Base-by-base conservation (phyloP, 2,888 invertebrate species). In the Brassicogethes aeneus region DNA sequence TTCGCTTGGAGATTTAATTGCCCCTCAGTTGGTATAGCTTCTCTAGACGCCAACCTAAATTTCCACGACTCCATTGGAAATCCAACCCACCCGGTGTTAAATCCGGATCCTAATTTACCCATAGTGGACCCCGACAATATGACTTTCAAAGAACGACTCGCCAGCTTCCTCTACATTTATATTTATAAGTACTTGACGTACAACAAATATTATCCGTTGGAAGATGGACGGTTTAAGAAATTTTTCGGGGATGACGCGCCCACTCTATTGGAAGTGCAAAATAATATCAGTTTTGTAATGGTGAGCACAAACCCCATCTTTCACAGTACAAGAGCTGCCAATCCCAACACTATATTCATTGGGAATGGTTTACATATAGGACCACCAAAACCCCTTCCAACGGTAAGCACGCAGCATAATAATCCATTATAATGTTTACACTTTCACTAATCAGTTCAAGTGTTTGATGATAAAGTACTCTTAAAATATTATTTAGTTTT, bases 1-100 rank as follows among this genome's bases (percentile, higher is more conserved):
- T 61, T 65, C 40, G 51, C 53, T 16, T 55, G 60, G 51, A 50
- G 54, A 36, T 65, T 64, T 39, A 48, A 61, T 3, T 57, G 59
- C 42, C 66, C 66, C 1, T 51, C 61, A 16, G 61, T 67, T 30
- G 64, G 59, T 1, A 43, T 68, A 2, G 44, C 53, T n/a, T 62
- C 66, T 1, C 29, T 65, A 37, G 65, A 62, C 37, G 51, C 54
- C 8, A 52, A 51, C 3, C 34, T 51, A 5, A 52, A 52, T 33
- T 55, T 52, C 14, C 61, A 63, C 37, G 55, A 60, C 12, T 40
- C 54, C 1, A 45, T 60, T 2, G 65, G 65, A 1, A 66, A 64
- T 46, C 57, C 59, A 1, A 45, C 54, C 1, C 60, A 64, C 52
- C 64, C 66, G 1, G 41, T 66, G 7, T 41, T 62, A 12, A 60